These are phyloP conservation scores for Chiloscyllium plagiosum DNA, from an alignment of 2,113 vertebrate species.

Conservation along the genomic window DNA sequence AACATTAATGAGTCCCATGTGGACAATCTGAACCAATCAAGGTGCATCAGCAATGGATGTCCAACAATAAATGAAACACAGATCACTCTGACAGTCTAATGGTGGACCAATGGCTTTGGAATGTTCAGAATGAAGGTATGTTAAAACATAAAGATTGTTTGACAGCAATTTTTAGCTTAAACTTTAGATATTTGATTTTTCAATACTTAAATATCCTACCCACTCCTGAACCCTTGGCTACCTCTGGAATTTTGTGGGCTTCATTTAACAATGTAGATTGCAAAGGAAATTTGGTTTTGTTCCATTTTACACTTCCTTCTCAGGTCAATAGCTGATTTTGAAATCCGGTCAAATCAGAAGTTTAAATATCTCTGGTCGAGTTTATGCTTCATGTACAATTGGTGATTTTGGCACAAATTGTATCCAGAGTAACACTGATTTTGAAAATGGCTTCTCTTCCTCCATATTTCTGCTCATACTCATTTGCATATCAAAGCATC, in stretches of 20 bases:
- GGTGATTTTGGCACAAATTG: too few relatives aligned
- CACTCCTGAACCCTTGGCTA: neutral
- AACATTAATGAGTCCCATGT: neutral
- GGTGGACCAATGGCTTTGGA: neutral
- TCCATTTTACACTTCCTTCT: neutral
- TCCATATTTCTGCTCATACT: too few relatives aligned
- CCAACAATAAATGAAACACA: neutral
- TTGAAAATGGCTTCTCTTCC: too few relatives aligned
- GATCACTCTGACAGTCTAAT: neutral
- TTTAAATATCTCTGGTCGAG: neutral
- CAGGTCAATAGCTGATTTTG: neutral
- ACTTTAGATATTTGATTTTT: neutral
- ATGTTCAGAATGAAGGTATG: neutral
- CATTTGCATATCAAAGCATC: too few relatives aligned
- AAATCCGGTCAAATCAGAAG: neutral
- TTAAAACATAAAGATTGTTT: neutral
- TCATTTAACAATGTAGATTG: neutral
- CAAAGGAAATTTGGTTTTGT: too few relatives aligned
- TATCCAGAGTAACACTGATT: too few relatives aligned
- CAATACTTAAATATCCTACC: too few relatives aligned
- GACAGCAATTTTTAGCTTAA: neutral
- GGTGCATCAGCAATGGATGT: neutral
- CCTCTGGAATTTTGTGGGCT: neutral
- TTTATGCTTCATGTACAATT: too few relatives aligned
- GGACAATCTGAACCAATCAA: neutral